phyloP scores from a whole-genome alignment of 2,888 invertebrate genomes.

The Clostera curtula region DNA sequence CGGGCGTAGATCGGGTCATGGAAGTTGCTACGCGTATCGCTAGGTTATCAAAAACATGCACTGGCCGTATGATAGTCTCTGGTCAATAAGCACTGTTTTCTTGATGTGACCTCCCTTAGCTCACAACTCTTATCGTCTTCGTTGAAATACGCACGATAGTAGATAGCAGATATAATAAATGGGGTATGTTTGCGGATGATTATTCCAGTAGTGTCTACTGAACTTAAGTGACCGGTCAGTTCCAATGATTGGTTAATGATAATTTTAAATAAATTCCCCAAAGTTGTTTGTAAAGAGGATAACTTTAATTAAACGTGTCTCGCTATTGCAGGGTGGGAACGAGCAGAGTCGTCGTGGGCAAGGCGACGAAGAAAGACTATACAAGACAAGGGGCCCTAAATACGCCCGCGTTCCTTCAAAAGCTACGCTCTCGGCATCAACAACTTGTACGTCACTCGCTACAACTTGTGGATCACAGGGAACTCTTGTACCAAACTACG shows the following conservation, averaged over 20 bases:
- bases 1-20: conserved; percentile 41
- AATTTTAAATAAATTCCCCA: conserved; percentile 4
- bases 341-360: conserved; percentile 58
- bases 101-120: conserved; percentile 54
- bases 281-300: conserved; percentile 3
- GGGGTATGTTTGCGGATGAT: conserved; percentile 57
- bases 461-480: conserved; percentile 67
- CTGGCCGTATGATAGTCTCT: conserved; percentile 43
- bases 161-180: conserved; percentile 70
- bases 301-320: conserved; percentile 15
- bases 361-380: conserved; percentile 62
- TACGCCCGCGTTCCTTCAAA: conserved; percentile 67
- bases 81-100: conserved; percentile 57
- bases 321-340: conserved; percentile 55
- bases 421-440: conserved; percentile 73
- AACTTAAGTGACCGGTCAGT: conserved; percentile 34
- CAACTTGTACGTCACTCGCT: conserved; percentile 77
- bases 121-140: conserved; percentile 49
- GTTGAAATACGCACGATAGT: conserved; percentile 57
- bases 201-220: conserved; percentile 50
- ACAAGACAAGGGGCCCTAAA: conserved; percentile 55
- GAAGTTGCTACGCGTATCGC: conserved; percentile 33
- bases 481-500: conserved; percentile 59
- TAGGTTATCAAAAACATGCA: conserved; percentile 63
- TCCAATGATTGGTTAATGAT: conserved; percentile 28